phyloP scores from a whole-genome alignment of 2,797 vertebrate genomes.

The Loris lydekkerianus region DNA sequence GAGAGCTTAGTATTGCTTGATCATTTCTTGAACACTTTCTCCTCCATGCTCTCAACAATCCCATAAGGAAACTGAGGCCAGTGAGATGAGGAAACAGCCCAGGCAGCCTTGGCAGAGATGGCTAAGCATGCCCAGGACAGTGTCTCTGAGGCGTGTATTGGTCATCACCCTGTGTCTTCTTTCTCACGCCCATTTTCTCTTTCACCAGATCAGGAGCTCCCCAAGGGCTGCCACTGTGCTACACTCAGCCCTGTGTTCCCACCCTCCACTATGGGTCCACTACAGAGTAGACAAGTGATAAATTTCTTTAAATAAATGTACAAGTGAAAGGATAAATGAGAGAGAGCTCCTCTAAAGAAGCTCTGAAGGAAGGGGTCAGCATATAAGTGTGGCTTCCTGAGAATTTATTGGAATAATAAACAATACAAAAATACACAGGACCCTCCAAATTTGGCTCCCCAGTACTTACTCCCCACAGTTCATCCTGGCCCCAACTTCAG shows the following conservation, averaged over 20 bases:
- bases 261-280: rapidly evolving
- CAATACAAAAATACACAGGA: not conserved
- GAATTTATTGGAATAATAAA: not conserved
- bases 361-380: not conserved
- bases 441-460: not conserved
- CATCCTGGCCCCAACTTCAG: too few relatives aligned
- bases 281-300: not conserved
- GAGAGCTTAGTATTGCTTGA: not conserved
- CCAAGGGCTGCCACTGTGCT: not conserved
- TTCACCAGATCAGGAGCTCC: too few relatives aligned
- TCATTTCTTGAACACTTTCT: not conserved
- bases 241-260: not conserved
- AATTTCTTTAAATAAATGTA: not conserved
- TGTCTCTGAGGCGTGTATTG: not conserved
- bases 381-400: not conserved
- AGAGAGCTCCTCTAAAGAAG: not conserved
- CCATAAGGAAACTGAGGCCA: not conserved
- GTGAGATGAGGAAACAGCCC: not conserved
- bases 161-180: not conserved
- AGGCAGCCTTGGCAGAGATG: not conserved
- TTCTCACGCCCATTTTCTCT: not conserved
- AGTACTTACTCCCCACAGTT: not conserved
- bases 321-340: not conserved
- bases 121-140: not conserved
- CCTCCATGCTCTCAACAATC: not conserved